Evolutionary conservation across 2,888 invertebrate genomes (phyloP), one percentile per base, ranked within the genome.

Genomic region (Dendrolimus houi): DNA sequence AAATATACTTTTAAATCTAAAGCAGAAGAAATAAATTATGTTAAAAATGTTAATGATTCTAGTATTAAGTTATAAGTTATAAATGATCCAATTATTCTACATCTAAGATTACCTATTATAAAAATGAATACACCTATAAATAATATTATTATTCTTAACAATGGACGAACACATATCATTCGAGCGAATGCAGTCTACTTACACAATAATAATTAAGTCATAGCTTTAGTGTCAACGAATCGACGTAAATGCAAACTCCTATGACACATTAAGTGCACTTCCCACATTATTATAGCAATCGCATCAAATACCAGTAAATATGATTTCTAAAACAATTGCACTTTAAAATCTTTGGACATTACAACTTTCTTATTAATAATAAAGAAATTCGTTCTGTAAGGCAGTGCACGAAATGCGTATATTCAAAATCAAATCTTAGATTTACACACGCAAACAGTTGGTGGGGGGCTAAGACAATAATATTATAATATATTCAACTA

Each of bases 131-230:
- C 71, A 75, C 69, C 77, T 84, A 84, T 81, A 85, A 81, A 84
- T 81, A 77, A 85, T 83, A 78, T 79, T 74, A 77, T 74, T 80
- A 77, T 73, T 79, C 78, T 84, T 81, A 78, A 79, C 75, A 86
- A 85, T 89, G 89, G 90, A 90, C 89, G 89, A 90, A 90, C 90
- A 90, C 87, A 86, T 84, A 79, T 84, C 86, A 87, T 87, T 89
- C 86, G 75, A 86, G 79, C 75, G 87, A 89, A 87, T 88, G 87
- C 88, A 89, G 90, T 90, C 88, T 88, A 87, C 82, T 76, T 74
- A 79, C 72, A 83, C 76, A 75, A 79, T 80, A 72, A 74, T 77
- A 74, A 72, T 81, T 77, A 81, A 83, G 82, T 85, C 81, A 87
- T 88, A 85, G 83, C 83, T 86, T 86, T 77, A 74, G 66, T 77